Evolutionary conservation across 2,888 invertebrate genomes (phyloP).

Genomic region (Drosophila dives): DNA sequence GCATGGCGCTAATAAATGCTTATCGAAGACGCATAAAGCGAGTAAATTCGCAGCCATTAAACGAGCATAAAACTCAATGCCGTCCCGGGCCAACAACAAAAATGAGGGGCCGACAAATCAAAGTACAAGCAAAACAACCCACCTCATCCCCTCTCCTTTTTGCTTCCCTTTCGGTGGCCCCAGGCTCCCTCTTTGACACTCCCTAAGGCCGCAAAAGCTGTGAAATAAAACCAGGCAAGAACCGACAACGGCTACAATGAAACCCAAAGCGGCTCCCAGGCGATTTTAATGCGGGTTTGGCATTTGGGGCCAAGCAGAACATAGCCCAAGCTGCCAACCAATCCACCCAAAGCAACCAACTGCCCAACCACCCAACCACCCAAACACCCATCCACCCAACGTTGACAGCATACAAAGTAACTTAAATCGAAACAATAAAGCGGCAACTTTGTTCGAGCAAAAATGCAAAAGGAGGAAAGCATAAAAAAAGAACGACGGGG

Average conservation of each 20-base stretch:
- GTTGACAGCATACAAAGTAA: conserved; percentile 85
- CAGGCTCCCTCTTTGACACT: conserved; percentile 34
- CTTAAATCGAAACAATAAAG: conserved; percentile 84
- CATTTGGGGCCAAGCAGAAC: conserved; percentile 47
- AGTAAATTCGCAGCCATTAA: conserved; percentile 82
- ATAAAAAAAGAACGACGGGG: conserved; percentile 43
- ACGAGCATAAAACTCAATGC: conserved; percentile 81
- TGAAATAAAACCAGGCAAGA: conserved; percentile 78
- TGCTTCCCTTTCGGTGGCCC: not conserved
- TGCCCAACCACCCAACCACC: conserved; percentile 11
- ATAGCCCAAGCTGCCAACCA: conserved; percentile 23
- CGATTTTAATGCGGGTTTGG: conserved; percentile 77
- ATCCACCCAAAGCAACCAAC: conserved; percentile 11
- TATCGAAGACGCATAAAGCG: conserved; percentile 82
- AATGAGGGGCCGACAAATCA: conserved; percentile 74
- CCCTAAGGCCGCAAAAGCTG: conserved; percentile 62
- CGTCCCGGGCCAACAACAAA: conserved; percentile 43
- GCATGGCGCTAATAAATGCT: conserved; percentile 78
- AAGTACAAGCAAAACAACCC: conserved; percentile 71
- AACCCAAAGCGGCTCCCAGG: conserved; percentile 80
- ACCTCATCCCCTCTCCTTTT: no score
- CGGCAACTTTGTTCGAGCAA: conserved; percentile 76
- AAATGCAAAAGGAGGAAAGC: conserved; percentile 64
- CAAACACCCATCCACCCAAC: conserved; percentile 63
- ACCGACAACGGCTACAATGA: conserved; percentile 70